Base-by-base conservation (phyloP, 2,888 invertebrate genomes). In the Eristalinus aeneus region DNA sequence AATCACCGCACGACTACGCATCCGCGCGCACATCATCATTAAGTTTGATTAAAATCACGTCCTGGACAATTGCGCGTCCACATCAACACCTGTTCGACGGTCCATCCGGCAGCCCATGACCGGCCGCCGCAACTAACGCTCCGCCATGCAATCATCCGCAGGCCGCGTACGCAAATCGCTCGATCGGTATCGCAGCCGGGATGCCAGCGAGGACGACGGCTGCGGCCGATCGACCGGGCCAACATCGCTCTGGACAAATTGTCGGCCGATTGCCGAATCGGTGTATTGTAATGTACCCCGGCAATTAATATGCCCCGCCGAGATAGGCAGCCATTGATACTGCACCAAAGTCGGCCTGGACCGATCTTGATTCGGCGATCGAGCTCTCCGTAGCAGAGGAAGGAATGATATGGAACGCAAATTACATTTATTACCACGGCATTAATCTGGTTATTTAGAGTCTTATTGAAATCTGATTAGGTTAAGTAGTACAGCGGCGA, bases 391-490 rank as follows among this genome's bases (percentile, higher is more conserved):
- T 32, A 73, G 64, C 69, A 73, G 69, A 71, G 58, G 36, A 64
- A 78, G 77, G 60, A 86, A 78, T 86, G 83, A 81, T 88, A 87
- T 88, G 88, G 88, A 89, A 90, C 89, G 89, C 88, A 90, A 91
- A 91, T 91, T 91, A 90, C 91, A 90, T 90, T 90, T 89, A 91
- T 91, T 91, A 90, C 88, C 83, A 85, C 78, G 82, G 88, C 89
- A 89, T 90, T 91, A 90, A 90, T 90, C 90, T 89, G 88, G 89
- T 90, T 90, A 91, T 91, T 91, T 90, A 90, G 90, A 90, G 89
- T 89, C 89, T 91, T 90, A 91, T 91, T 90, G 91, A 89, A 89
- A 90, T 90, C 90, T 89, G 90, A 91, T 90, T 90, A 89, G 89
- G 88, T 88, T 89, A 88, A 88, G 88, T 88, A 87, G 86, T 71